These are phyloP conservation scores for Carassius carassius DNA, from an alignment of 2,113 vertebrate species.

Conservation along the genomic window DNA sequence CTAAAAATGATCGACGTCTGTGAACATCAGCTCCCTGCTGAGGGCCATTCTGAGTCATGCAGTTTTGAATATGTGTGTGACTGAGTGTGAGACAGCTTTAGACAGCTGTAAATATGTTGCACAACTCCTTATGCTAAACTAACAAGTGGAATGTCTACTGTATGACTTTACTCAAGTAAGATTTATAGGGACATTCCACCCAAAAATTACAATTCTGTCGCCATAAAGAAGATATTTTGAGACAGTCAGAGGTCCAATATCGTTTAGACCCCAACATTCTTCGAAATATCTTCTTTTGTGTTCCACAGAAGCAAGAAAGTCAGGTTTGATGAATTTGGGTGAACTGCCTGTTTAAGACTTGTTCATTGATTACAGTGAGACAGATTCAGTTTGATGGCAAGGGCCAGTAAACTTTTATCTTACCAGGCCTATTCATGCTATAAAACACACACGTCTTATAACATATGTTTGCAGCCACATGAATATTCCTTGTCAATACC, in stretches of 20 bases:
- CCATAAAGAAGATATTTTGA: neutral
- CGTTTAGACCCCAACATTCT: neutral
- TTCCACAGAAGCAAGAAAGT: neutral
- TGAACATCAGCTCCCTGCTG: slow-evolving; percentile 15
- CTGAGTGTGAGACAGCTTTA: neutral
- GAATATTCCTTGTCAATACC: slow-evolving; percentile 15
- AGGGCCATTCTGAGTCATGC: neutral
- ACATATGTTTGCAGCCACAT: neutral
- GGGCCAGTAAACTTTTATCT: neutral
- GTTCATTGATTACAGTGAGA: neutral
- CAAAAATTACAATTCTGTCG: neutral
- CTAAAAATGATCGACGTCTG: neutral
- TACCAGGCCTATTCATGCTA: neutral
- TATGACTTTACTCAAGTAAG: neutral
- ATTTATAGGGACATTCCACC: neutral
- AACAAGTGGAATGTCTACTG: neutral
- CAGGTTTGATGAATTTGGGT: neutral
- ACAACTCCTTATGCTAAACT: slow-evolving; percentile 13
- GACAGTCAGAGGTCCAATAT: neutral
- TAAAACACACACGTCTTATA: neutral
- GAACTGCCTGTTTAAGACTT: neutral
- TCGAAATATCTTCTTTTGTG: neutral
- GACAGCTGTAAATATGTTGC: slow-evolving; percentile 41
- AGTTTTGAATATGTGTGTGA: neutral
- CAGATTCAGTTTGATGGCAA: neutral